Percentiles rank a stretch among this genome's conserved stretches.
These are phyloP conservation scores for Ectropis crepuscularia DNA, from an alignment of 2,888 invertebrate genomes.

Conservation along the genomic window DNA sequence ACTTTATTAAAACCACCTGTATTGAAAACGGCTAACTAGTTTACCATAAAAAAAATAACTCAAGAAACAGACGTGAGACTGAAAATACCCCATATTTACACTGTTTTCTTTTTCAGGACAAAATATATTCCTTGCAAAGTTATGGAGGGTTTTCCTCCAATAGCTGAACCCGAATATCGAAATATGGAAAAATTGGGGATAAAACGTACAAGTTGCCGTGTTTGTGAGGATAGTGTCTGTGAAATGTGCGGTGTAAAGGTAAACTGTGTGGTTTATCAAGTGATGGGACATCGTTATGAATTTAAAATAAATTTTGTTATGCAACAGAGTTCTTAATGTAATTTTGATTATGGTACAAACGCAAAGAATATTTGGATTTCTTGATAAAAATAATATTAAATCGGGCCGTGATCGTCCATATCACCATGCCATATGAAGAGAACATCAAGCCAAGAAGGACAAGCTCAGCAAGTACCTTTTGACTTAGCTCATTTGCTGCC, in stretches of 20 bases:
- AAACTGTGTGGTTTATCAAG: slow-evolving; percentile 24
- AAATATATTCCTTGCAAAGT: slow-evolving; percentile 16
- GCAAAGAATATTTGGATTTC: too few relatives aligned
- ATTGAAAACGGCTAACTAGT: too few relatives aligned
- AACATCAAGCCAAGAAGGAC: too few relatives aligned
- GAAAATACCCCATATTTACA: too few relatives aligned
- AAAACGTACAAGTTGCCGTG: slow-evolving; percentile 11
- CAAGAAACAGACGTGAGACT: too few relatives aligned
- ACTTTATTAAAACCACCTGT: too few relatives aligned
- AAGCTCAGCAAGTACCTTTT: too few relatives aligned
- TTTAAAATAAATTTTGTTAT: slow-evolving; percentile 55
- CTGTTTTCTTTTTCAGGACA: slow-evolving; percentile 16
- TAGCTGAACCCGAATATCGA: slow-evolving; percentile 23
- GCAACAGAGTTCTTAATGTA: slow-evolving; percentile 66
- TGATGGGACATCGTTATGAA: slow-evolving; percentile 31
- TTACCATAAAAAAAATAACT: too few relatives aligned
- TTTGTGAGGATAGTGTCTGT: slow-evolving; percentile 18
- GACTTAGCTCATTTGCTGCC: too few relatives aligned
- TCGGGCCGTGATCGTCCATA: too few relatives aligned
- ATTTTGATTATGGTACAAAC: slow-evolving; percentile 47
- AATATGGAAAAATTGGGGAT: slow-evolving; percentile 27
- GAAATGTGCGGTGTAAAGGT: slow-evolving; percentile 15
- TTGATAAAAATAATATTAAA: too few relatives aligned
- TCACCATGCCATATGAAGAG: too few relatives aligned
- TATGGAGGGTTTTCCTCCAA: slow-evolving; percentile 21